Conservation (phyloP, 2,888 invertebrate species). For the Dolichomitus sp. region DNA sequence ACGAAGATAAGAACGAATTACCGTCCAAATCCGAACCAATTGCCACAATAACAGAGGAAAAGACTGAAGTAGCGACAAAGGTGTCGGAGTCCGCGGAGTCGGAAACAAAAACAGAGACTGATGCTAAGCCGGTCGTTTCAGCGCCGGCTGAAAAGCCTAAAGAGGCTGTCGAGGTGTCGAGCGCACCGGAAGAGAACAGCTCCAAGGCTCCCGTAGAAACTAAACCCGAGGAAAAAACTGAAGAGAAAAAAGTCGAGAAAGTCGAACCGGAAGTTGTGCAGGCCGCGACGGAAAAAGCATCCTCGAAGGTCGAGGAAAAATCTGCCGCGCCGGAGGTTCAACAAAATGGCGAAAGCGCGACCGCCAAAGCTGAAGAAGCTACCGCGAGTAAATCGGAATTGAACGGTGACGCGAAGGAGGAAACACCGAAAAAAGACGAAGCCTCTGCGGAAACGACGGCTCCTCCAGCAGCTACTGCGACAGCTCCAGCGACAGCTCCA, state of each 20-base stretch:
- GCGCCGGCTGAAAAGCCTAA: conserved; percentile 69
- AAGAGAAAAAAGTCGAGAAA: conserved; percentile 65
- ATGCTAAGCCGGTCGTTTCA: conserved; percentile 58
- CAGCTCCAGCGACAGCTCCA: conserved; percentile 47
- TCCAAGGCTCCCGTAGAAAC: conserved; percentile 53
- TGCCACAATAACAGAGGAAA: conserved; percentile 70
- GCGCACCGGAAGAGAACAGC: conserved; percentile 69
- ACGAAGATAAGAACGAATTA: conserved; percentile 58
- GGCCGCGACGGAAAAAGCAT: conserved; percentile 62
- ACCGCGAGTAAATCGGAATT: conserved; percentile 62
- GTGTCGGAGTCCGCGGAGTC: conserved; percentile 52
- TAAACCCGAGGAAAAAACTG: conserved; percentile 58
- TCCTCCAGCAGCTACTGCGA: conserved; percentile 50
- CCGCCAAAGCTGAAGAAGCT: conserved; percentile 65
- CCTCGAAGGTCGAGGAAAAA: conserved; percentile 68
- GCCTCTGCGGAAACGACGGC: conserved; percentile 30
- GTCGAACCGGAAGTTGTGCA: conserved; percentile 67
- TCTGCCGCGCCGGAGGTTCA: conserved; percentile 59
- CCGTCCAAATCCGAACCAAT: conserved; percentile 62
- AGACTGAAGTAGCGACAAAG: conserved; percentile 73
- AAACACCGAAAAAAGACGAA: conserved; percentile 59
- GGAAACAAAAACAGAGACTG: conserved; percentile 62
- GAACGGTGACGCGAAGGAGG: conserved; percentile 65
- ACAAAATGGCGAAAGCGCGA: conserved; percentile 70
- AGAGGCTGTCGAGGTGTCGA: conserved; percentile 63